Evolutionary conservation across 2,113 vertebrate genomes (phyloP).

Genomic region (Himantopus leucocephalus): DNA sequence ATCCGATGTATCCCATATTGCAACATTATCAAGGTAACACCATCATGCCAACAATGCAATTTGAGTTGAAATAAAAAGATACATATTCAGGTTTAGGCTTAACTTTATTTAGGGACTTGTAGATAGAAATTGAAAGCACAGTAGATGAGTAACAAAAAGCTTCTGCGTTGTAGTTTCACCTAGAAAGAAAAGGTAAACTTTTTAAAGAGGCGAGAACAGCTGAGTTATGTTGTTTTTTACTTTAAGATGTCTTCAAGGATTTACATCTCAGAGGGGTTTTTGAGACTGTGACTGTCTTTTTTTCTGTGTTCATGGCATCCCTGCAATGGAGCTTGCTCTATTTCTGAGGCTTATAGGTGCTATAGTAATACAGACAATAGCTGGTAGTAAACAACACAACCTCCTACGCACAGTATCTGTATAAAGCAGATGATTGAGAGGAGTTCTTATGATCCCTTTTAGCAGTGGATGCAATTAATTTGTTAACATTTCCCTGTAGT

Average conservation of each 20-base stretch:
- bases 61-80: slow-evolving; percentile 52
- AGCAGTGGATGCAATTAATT: slow-evolving; percentile 14
- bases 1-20: background rate
- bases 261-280: background rate
- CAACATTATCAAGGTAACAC: slow-evolving; percentile 54
- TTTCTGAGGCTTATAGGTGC: background rate
- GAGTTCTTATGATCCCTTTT: background rate
- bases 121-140: slow-evolving; percentile 14
- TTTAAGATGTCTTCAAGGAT: background rate
- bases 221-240: background rate
- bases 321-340: background rate
- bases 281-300: background rate
- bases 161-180: background rate
- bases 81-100: background rate
- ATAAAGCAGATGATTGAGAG: background rate
- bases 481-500: background rate
- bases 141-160: background rate
- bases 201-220: background rate
- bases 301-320: background rate
- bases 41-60: background rate
- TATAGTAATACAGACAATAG: background rate
- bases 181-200: background rate
- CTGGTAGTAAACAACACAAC: background rate
- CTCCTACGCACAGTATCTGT: background rate
- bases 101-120: background rate